Conservation (phyloP, 1,140 invertebrate genomes). For the Gryon sp. region DNA sequence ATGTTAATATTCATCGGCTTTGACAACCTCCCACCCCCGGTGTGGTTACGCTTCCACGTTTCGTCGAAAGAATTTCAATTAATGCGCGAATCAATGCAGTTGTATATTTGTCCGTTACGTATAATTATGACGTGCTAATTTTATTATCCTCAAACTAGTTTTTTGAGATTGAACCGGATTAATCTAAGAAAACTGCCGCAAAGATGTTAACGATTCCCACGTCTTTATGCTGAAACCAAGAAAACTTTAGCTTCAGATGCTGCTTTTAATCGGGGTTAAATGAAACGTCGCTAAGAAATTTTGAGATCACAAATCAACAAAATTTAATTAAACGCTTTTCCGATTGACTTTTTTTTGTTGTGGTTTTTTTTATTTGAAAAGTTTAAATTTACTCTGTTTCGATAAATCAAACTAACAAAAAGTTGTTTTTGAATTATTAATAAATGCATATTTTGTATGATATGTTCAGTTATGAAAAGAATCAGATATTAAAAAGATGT, state of each 20-base stretch:
- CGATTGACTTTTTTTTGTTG: too few species aligned
- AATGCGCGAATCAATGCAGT: constrained; percentile 7
- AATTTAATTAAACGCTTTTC: not conserved
- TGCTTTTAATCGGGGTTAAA: constrained; percentile 30
- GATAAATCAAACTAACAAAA: too few species aligned
- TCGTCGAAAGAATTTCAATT: constrained; percentile 21
- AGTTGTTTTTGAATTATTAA: too few species aligned
- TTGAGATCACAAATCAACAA: not conserved
- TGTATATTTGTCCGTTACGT: constrained; percentile 6
- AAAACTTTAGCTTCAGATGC: constrained; percentile 3
- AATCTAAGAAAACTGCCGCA: constrained; percentile 28
- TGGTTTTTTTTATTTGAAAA: too few species aligned
- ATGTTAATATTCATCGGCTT: constrained; percentile 9
- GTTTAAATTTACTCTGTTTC: too few species aligned
- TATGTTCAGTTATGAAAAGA: too few species aligned
- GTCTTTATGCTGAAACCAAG: constrained; percentile 10
- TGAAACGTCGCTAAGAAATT: not conserved
- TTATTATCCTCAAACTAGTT: constrained; percentile 57
- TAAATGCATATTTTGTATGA: too few species aligned
- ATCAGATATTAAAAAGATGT: too few species aligned
- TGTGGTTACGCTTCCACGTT: not conserved
- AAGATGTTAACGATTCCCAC: constrained; percentile 22
- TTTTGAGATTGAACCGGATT: constrained; percentile 60
- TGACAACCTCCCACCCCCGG: not conserved
- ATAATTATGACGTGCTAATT: constrained; percentile 43